Percentiles rank a stretch among this genome's conserved stretches.
phyloP scores from a whole-genome alignment of 2,113 vertebrate species.

The Calcarius ornatus region DNA sequence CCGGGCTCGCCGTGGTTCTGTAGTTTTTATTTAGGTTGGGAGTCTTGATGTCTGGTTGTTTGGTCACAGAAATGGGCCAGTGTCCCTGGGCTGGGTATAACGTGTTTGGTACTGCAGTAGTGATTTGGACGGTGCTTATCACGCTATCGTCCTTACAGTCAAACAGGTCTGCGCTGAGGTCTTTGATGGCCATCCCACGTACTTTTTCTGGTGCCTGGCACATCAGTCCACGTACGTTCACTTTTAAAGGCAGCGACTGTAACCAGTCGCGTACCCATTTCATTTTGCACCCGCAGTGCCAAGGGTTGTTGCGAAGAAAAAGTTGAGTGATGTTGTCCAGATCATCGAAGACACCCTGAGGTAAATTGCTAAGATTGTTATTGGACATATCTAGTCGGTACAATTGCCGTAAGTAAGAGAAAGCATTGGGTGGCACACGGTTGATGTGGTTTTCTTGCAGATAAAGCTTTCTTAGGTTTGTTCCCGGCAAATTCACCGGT shows the following conservation, averaged over 20 bases:
- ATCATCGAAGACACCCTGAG: conserved; percentile 94
- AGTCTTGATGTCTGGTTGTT: conserved; percentile 84
- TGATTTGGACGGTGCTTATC: conserved; percentile 81
- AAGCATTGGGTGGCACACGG: conserved; percentile 88
- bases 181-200: conserved; percentile 98
- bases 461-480: conserved; percentile 91
- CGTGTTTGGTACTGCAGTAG: conserved; percentile 82
- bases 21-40: conserved; percentile 85
- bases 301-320: conserved; percentile 96
- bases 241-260: conserved; percentile 86
- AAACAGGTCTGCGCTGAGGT: conserved; percentile 89
- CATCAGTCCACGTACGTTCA: conserved; percentile 98
- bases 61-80: conserved; percentile 89
- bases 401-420: conserved; percentile 91
- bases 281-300: conserved; percentile 97
- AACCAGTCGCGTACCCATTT: conserved; percentile 99
- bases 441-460: conserved; percentile 99
- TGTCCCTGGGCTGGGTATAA: conserved; percentile 84
- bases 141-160: conserved; percentile 83
- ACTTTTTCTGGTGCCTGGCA: conserved; percentile 98
- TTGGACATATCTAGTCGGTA: conserved; percentile 96
- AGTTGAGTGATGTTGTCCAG: conserved; percentile 98
- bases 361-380: conserved; percentile 95
- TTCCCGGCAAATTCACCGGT: conserved; percentile 90
- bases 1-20: conserved; percentile 84